Conservation (phyloP, 2,113 vertebrate species). For the Bombycilla garrulus region DNA sequence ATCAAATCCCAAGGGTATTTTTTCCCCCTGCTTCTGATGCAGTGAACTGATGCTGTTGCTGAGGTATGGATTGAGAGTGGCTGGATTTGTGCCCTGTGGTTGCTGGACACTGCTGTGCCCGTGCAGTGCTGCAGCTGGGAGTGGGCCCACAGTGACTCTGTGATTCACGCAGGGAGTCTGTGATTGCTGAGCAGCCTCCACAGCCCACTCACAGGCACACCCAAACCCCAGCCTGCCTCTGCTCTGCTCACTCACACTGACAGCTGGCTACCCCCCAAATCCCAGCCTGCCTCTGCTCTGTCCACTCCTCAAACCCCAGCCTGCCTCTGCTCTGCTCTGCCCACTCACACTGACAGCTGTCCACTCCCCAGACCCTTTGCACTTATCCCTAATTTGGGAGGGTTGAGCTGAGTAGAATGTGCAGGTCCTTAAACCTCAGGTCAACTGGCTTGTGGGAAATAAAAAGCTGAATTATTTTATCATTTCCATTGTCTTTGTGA, state of each 20-base stretch:
- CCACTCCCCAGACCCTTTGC: not conserved
- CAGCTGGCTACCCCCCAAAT: too few relatives aligned
- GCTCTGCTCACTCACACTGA: too few relatives aligned
- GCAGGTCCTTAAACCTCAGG: not conserved
- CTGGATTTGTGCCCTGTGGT: conserved; percentile 63
- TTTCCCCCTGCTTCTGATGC: not conserved
- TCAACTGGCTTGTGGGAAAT: not conserved
- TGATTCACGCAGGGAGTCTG: conserved; percentile 67
- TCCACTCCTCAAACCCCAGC: not conserved
- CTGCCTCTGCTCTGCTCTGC: too few relatives aligned
- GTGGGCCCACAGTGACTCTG: conserved; percentile 72
- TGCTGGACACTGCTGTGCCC: conserved; percentile 57
- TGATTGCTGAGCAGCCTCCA: conserved; percentile 46
- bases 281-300: too few relatives aligned
- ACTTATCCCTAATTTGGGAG: fast-evolving
- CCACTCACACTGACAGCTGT: not conserved
- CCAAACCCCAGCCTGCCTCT: not conserved
- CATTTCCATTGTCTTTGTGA: not conserved
- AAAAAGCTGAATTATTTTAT: not conserved
- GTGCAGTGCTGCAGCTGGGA: conserved; percentile 60
- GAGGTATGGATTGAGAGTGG: not conserved
- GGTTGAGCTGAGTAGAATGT: not conserved
- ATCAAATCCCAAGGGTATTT: not conserved
- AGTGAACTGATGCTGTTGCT: fast-evolving
- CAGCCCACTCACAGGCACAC: conserved; percentile 74